Evolutionary conservation across 2,888 invertebrate species (phyloP).

Genomic region (Cyrtodaria siliqua): DNA sequence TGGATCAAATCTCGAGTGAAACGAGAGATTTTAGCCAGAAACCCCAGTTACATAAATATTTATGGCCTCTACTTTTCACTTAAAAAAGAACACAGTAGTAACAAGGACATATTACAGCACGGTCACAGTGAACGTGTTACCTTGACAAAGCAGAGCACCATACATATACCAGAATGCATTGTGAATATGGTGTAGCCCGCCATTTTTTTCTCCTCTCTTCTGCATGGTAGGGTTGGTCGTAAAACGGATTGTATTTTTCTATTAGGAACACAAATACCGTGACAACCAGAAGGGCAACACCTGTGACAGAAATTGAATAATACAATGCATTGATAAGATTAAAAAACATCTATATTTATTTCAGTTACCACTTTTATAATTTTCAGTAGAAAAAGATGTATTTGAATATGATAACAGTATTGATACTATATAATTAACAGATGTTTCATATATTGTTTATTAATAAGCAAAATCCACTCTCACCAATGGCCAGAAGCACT

Average conservation of each 20-base stretch:
- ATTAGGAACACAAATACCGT: constrained; percentile 63
- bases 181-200: constrained; percentile 51
- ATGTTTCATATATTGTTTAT: not conserved
- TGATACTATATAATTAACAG: not conserved
- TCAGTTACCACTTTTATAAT: too few relatives aligned
- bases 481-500: constrained; percentile 69
- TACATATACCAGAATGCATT: constrained; percentile 84
- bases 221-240: constrained; percentile 20
- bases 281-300: constrained; percentile 55
- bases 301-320: too few relatives aligned
- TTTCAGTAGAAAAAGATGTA: too few relatives aligned
- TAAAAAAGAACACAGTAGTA: too few relatives aligned
- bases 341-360: too few relatives aligned
- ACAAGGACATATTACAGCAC: too few relatives aligned
- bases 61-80: too few relatives aligned
- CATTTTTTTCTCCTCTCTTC: constrained; percentile 22
- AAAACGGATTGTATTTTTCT: constrained; percentile 71
- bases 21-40: too few relatives aligned
- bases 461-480: not conserved
- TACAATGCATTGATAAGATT: too few relatives aligned
- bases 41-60: too few relatives aligned
- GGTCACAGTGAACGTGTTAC: too few relatives aligned
- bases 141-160: constrained; percentile 63
- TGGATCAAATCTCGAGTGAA: too few relatives aligned
- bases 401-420: not conserved